Evolutionary conservation across 2,888 invertebrate species (phyloP).

Genomic region (Leucophenga maculata): DNA sequence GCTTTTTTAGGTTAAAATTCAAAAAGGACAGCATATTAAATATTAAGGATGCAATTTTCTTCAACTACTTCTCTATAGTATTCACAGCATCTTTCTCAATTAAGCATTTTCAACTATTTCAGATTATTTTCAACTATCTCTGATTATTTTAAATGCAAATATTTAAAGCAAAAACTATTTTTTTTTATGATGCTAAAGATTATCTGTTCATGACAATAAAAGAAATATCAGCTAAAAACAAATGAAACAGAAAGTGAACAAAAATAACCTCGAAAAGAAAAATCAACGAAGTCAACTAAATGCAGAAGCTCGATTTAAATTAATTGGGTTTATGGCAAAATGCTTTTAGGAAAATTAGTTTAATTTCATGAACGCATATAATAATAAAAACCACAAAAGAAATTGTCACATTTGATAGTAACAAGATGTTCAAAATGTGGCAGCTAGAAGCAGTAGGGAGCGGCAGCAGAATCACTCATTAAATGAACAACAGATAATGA

Average conservation of each 20-base stretch:
- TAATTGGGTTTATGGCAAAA: conserved; percentile 64
- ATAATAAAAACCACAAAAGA: conserved; percentile 4
- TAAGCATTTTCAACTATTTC: too few species aligned
- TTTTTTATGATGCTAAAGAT: too few species aligned
- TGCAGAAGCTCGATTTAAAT: conserved; percentile 54
- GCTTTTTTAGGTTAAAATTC: too few species aligned
- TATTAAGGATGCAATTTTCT: too few species aligned
- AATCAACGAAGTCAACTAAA: conserved; percentile 44
- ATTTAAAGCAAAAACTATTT: too few species aligned
- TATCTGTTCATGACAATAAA: too few species aligned
- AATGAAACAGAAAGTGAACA: not conserved
- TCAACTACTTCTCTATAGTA: too few species aligned
- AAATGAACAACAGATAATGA: conserved; percentile 14
- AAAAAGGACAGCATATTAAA: too few species aligned
- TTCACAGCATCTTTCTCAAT: too few species aligned
- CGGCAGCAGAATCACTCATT: conserved; percentile 3
- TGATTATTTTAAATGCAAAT: too few species aligned
- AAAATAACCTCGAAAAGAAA: not conserved
- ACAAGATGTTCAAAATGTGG: not conserved
- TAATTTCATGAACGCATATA: conserved; percentile 43
- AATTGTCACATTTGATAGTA: conserved; percentile 58
- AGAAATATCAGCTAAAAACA: too few species aligned
- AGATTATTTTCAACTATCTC: too few species aligned
- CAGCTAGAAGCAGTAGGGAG: not conserved
- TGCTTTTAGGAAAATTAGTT: conserved; percentile 63